Evolutionary conservation across 2,888 invertebrate species (phyloP).

Genomic region (Epirrhoe alternata): DNA sequence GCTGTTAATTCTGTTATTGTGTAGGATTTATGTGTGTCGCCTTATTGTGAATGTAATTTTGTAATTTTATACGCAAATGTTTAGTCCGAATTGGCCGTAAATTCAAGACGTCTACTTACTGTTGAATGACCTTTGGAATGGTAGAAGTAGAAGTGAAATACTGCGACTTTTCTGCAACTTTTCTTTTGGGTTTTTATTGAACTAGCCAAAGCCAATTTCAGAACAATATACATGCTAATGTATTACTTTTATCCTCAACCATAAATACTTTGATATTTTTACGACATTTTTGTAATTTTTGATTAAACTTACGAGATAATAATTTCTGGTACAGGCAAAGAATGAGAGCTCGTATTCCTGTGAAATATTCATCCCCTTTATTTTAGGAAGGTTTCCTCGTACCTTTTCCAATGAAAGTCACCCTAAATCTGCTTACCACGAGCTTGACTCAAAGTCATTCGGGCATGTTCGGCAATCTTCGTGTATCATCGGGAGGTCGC

Average conservation of each 20-base stretch:
- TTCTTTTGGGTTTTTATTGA: neutral
- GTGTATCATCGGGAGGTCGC: constrained; percentile 65
- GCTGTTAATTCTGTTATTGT: constrained; percentile 78
- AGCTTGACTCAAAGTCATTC: constrained; percentile 52
- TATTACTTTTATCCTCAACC: too few relatives aligned
- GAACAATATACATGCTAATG: too few relatives aligned
- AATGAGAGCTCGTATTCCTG: constrained; percentile 11
- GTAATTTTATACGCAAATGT: constrained; percentile 35
- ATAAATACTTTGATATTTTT: too few relatives aligned
- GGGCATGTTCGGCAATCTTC: constrained; percentile 66
- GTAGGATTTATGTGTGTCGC: constrained; percentile 66
- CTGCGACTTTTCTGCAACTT: neutral
- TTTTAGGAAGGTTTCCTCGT: constrained; percentile 17
- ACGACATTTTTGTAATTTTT: neutral
- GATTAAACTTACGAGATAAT: neutral
- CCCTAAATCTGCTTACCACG: constrained; percentile 44
- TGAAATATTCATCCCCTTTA: constrained; percentile 21
- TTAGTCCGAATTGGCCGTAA: constrained; percentile 22
- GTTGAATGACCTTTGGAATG: neutral
- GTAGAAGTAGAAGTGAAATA: neutral
- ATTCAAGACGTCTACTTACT: neutral
- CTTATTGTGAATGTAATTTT: constrained; percentile 55
- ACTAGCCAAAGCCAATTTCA: neutral
- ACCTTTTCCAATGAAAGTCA: constrained; percentile 38
- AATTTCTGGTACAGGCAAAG: neutral